Evolutionary conservation across 2,888 invertebrate genomes (phyloP).

Genomic region (Eremobia ochroleuca): DNA sequence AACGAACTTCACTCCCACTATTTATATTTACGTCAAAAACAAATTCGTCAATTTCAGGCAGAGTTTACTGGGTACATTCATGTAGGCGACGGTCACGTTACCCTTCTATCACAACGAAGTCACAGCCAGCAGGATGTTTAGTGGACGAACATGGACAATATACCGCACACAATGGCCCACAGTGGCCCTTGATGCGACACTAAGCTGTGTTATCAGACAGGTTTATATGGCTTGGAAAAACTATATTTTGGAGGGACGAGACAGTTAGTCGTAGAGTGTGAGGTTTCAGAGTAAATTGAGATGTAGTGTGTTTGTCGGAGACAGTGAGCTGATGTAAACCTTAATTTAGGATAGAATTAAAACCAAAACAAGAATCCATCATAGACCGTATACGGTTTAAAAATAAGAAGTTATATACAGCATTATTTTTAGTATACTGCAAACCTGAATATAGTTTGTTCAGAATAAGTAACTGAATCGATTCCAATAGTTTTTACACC

Average conservation of each 20-base stretch:
- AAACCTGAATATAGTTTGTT: too few species aligned
- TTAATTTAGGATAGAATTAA: background rate
- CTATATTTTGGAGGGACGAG: slow-evolving; percentile 46
- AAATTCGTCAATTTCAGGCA: background rate
- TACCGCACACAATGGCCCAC: slow-evolving; percentile 47
- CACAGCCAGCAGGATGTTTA: slow-evolving; percentile 49
- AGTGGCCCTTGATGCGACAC: slow-evolving; percentile 52
- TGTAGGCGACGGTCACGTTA: background rate
- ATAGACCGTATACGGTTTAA: too few species aligned
- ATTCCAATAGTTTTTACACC: too few species aligned
- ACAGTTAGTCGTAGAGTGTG: slow-evolving; percentile 8
- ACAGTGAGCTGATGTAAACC: background rate
- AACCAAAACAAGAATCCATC: background rate
- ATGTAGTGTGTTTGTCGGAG: slow-evolving; percentile 8
- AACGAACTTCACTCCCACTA: background rate
- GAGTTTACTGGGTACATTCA: background rate
- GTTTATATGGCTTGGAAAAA: slow-evolving; percentile 63
- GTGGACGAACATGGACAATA: slow-evolving; percentile 43
- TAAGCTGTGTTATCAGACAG: slow-evolving; percentile 57
- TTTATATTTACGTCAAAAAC: background rate
- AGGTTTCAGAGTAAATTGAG: slow-evolving; percentile 15
- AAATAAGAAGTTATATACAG: too few species aligned
- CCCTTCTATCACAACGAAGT: slow-evolving; percentile 42
- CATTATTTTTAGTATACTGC: too few species aligned
- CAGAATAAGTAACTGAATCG: too few species aligned